Conservation (phyloP, 2,113 vertebrate species). For the Verasper variegatus region DNA sequence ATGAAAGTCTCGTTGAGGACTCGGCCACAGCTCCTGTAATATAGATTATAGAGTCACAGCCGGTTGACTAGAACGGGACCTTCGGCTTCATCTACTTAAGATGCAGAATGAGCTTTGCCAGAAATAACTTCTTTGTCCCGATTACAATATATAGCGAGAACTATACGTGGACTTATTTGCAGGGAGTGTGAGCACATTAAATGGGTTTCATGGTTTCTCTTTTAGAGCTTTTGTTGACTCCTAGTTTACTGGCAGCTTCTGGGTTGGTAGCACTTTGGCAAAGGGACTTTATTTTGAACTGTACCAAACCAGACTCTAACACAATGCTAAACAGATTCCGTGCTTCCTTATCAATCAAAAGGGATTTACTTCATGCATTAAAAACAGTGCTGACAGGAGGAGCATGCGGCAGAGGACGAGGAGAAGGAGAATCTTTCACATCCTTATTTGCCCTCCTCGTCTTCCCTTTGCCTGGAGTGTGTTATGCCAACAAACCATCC, state of each 20-base stretch:
- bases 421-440: constrained; percentile 40
- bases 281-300: constrained; percentile 37
- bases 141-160: constrained; percentile 21
- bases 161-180: constrained; percentile 24
- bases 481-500: constrained; percentile 71
- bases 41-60: constrained; percentile 34
- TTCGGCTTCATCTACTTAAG: not conserved
- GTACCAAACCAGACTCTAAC: constrained; percentile 30
- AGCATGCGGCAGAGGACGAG: constrained; percentile 22
- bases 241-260: constrained; percentile 50
- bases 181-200: constrained; percentile 29
- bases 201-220: constrained; percentile 53
- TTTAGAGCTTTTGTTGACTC: constrained; percentile 27
- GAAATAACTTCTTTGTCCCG: constrained; percentile 43
- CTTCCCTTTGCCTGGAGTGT: constrained; percentile 54
- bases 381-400: not conserved
- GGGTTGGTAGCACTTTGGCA: constrained; percentile 47
- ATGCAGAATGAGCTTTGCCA: constrained; percentile 18
- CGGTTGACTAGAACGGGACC: constrained; percentile 33
- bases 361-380: constrained; percentile 42
- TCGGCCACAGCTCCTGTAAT: constrained; percentile 18
- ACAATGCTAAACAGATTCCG: constrained; percentile 40
- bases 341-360: constrained; percentile 43
- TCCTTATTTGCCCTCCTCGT: constrained; percentile 63
- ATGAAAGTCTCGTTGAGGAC: constrained; percentile 55